Conservation (phyloP, 2,888 invertebrate species). For the Drosophila neoperkinsi region DNA sequence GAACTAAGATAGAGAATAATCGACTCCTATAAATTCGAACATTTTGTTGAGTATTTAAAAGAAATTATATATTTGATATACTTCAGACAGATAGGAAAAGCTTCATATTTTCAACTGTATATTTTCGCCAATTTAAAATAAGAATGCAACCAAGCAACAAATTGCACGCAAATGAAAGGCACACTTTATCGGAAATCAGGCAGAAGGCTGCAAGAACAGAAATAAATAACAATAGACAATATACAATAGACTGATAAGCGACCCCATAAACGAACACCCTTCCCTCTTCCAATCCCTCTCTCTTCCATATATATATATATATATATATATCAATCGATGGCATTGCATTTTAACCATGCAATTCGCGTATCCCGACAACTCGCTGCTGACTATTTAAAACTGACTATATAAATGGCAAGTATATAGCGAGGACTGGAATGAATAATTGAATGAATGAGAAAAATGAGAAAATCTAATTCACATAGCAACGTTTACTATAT, state of each 20-base stretch:
- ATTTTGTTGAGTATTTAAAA: not conserved
- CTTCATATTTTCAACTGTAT: constrained; percentile 34
- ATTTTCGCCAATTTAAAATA: constrained; percentile 66
- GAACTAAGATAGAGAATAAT: not conserved
- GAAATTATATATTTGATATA: not conserved
- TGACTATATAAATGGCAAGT: no score
- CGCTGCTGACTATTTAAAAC: no score
- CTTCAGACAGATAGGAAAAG: constrained; percentile 6
- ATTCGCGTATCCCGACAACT: not conserved
- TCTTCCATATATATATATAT: no score
- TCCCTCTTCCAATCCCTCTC: not conserved
- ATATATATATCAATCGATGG: constrained; percentile 1
- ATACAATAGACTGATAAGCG: constrained; percentile 5
- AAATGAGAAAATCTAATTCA: not conserved
- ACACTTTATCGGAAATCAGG: constrained; percentile 56
- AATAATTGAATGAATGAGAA: not conserved
- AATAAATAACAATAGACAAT: constrained; percentile 38
- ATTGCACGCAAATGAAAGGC: constrained; percentile 52
- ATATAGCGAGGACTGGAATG: no score
- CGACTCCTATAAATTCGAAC: not conserved
- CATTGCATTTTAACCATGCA: constrained; percentile 10
- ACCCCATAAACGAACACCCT: not conserved
- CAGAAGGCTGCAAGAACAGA: constrained; percentile 32
- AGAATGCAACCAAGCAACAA: constrained; percentile 60
- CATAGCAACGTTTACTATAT: not conserved